Percentiles rank a stretch among this genome's conserved stretches.
Conservation (phyloP, 2,888 invertebrate genomes). For the Eretmocerus hayati region DNA sequence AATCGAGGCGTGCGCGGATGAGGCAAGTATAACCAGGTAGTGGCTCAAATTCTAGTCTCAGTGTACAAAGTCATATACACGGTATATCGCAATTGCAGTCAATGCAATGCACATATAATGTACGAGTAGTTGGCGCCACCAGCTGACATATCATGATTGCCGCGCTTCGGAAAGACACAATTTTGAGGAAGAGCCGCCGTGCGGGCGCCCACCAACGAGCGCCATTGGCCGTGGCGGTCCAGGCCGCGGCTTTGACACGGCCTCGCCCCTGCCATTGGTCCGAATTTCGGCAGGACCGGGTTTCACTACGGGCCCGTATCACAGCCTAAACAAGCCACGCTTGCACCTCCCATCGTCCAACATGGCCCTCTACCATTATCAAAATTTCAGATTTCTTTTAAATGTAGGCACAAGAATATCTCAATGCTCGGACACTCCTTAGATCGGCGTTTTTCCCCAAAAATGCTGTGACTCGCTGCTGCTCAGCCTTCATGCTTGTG, state of each 20-base stretch:
- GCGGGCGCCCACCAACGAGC: conserved; percentile 44
- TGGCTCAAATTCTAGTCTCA: no score
- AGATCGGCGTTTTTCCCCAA: conserved; percentile 44
- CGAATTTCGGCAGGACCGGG: conserved; percentile 36
- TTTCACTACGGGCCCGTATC: neutral
- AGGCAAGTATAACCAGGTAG: conserved; percentile 24
- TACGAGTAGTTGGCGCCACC: conserved; percentile 9
- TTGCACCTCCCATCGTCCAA: neutral
- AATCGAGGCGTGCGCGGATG: conserved; percentile 42
- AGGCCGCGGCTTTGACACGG: conserved; percentile 40
- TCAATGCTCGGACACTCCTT: no score
- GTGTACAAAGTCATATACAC: no score
- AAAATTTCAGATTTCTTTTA: no score
- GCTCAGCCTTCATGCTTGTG: no score
- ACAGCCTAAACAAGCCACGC: neutral
- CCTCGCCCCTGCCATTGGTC: conserved; percentile 41
- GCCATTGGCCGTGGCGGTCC: conserved; percentile 37
- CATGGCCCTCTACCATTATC: neutral
- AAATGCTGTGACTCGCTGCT: conserved; percentile 28
- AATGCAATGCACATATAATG: no score
- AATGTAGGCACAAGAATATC: no score
- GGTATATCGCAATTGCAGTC: no score
- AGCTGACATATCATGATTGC: conserved; percentile 32
- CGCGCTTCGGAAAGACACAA: conserved; percentile 46
- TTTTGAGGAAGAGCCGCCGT: conserved; percentile 48